Evolutionary conservation across 2,113 vertebrate genomes (phyloP).

Genomic region (human (Homo sapiens)): GRCh38 chr2:102851501-102852000

Average conservation of each 20-base stretch:
- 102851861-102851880: not conserved
- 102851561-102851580: not conserved
- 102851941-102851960: not conserved
- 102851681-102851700: not conserved
- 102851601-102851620: not conserved
- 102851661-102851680: not conserved
- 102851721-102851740: not conserved
- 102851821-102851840: not conserved
- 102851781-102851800: not conserved
- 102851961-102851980: not conserved
- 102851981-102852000: not conserved
- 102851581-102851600: not conserved
- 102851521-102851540: not conserved
- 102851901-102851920: not conserved
- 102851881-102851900: not conserved
- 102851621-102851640: not conserved
- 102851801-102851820: not conserved
- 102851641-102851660: not conserved
- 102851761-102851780: not conserved
- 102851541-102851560: not conserved
- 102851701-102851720: not conserved
- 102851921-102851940: not conserved
- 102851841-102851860: not conserved
- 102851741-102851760: not conserved
- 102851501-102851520: conserved; percentile 29